phyloP scores from a whole-genome alignment of 2,113 vertebrate genomes.

The Lethenteron reissneri region DNA sequence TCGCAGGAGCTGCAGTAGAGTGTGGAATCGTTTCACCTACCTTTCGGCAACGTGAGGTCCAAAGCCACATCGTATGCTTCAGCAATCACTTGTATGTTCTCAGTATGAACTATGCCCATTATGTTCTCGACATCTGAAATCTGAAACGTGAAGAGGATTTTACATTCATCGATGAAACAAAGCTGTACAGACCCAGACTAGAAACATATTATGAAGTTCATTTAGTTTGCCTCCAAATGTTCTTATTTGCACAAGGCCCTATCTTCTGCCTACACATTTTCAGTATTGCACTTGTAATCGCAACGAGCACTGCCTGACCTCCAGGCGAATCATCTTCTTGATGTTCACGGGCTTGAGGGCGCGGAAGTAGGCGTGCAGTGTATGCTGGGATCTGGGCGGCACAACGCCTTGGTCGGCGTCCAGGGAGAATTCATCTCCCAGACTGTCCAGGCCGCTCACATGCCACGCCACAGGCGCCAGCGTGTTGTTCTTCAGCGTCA shows the following conservation, averaged over 20 bases:
- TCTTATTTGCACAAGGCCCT: too few species aligned
- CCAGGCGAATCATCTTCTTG: conserved; percentile 40
- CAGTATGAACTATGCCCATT: conserved; percentile 42
- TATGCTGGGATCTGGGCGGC: conserved; percentile 19
- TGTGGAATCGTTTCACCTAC: conserved; percentile 15
- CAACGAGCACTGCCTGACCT: conserved; percentile 26
- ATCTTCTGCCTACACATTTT: too few species aligned
- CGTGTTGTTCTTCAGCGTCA: conserved; percentile 33
- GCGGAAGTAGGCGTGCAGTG: conserved; percentile 32
- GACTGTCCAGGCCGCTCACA: conserved; percentile 36
- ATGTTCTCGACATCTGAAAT: conserved; percentile 49
- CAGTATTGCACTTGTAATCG: too few species aligned
- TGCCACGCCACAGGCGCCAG: conserved; percentile 39
- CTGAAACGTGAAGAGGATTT: conserved; percentile 18
- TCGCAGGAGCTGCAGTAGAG: too few species aligned
- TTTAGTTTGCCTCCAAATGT: too few species aligned
- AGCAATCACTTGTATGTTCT: conserved; percentile 39
- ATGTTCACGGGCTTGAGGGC: conserved; percentile 24
- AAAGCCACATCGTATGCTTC: conserved; percentile 51
- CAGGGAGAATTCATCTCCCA: conserved; percentile 38
- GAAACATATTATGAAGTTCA: too few species aligned
- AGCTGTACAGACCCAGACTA: too few species aligned
- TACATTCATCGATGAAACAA: too few species aligned
- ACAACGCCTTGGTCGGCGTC: conserved; percentile 29
- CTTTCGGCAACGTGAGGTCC: conserved; percentile 43